Base-by-base conservation (phyloP, 2,888 invertebrate genomes). In the Yponomeuta malinellus region DNA sequence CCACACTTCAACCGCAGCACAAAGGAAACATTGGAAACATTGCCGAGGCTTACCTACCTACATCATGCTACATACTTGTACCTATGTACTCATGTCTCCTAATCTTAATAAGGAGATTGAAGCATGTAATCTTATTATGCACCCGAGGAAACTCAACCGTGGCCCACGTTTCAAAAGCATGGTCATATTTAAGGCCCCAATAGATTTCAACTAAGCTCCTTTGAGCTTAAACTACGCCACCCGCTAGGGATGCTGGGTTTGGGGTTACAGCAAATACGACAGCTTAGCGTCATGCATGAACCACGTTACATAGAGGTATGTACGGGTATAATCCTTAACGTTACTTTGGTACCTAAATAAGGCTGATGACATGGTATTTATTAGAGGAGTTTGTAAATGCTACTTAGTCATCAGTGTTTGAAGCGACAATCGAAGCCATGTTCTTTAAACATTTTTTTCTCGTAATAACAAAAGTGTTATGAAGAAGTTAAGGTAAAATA, bases 141-240 rank as follows among this genome's bases (percentile, higher is more conserved):
- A 79, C 78, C 74, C 77, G 74, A 72, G 73, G 75, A 74, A 77
- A 75, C 78, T 76, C 77, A 74, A 76, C 73, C 70, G 68, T 73
- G 71, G 71, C 37, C 68, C 37, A 63, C 70, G 72, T 74, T 72
- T 73, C 73, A 74, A 74, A 74, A 74, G 71, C 72, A 76, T 79
- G 79, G 81, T 83, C 81, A 83, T 81, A 83, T 82, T 83, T 83
- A 80, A 81, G 77, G 80, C 79, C 78, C 80, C 79, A 78, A 79
- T 83, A 82, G 81, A 81, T 84, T 82, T 78, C 73, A 74, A 76
- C 76, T 82, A 83, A 84, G 80, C 81, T 79, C 79, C 80, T 85
- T 84, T 84, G 81, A 80, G 78, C 75, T 73, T 43, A 75, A 15
- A 59, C 52, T 12, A 74, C 73, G 74, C 77, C 78, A 79, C 79